Percentiles rank a stretch among this genome's conserved stretches.
These are phyloP conservation scores for Yponomeuta malinellus DNA, from an alignment of 2,888 invertebrate species.

Conservation along the genomic window DNA sequence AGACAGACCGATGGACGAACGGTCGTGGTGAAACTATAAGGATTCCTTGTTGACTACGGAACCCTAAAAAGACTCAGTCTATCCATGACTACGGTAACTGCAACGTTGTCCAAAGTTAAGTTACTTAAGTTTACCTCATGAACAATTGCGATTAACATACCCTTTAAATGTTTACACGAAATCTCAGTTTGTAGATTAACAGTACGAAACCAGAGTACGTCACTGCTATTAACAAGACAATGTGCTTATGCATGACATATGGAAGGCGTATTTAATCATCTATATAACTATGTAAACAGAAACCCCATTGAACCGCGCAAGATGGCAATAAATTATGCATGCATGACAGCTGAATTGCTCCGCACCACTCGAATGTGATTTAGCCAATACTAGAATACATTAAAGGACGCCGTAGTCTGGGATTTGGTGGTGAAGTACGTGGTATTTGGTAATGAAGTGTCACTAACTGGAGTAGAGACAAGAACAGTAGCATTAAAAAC, in stretches of 20 bases:
- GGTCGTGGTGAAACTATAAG: too few species aligned
- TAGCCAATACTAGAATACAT: slow-evolving; percentile 12
- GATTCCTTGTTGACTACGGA: too few species aligned
- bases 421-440: neutral
- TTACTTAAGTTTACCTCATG: too few species aligned
- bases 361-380: slow-evolving; percentile 13
- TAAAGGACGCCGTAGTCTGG: neutral
- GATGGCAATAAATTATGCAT: slow-evolving; percentile 15
- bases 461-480: neutral
- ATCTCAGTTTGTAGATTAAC: neutral
- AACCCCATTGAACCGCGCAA: slow-evolving; percentile 11
- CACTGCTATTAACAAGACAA: neutral
- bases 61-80: too few species aligned
- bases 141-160: too few species aligned
- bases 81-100: too few species aligned
- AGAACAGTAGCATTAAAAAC: too few species aligned
- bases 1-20: too few species aligned
- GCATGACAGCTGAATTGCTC: slow-evolving; percentile 16
- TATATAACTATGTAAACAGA: neutral
- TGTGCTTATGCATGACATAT: neutral
- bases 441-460: neutral
- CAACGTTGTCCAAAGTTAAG: too few species aligned
- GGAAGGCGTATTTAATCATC: neutral
- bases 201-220: neutral
- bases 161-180: too few species aligned